Evolutionary conservation across 1,140 invertebrate genomes (phyloP).

Genomic region (Bombus fervidus): DNA sequence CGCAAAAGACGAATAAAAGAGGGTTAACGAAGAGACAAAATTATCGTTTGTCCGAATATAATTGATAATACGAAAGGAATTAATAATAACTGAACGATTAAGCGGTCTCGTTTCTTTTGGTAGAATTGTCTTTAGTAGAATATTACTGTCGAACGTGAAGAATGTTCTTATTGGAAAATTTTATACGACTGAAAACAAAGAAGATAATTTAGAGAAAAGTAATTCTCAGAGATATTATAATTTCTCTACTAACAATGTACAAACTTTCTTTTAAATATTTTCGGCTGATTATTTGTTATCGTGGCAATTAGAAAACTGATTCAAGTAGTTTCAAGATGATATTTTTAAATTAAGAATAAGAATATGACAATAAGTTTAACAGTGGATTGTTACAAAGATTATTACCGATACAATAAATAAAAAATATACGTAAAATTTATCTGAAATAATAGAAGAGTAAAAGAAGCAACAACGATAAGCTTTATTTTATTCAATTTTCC

Average conservation of each 20-base stretch:
- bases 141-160: background rate
- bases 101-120: background rate
- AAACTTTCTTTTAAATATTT: no score
- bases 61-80: background rate
- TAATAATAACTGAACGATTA: background rate
- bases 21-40: background rate
- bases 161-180: background rate
- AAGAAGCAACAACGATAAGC: no score
- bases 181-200: background rate
- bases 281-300: no score
- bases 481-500: background rate
- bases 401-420: no score
- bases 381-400: no score
- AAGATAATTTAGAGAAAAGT: background rate
- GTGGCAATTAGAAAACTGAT: no score
- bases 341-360: no score
- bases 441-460: no score
- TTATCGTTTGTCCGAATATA: background rate
- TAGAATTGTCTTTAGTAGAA: background rate
- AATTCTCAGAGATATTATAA: background rate
- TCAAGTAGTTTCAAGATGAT: no score
- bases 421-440: no score
- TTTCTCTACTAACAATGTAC: no score
- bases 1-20: background rate
- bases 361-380: no score